Evolutionary conservation across 2,888 invertebrate genomes (phyloP), one percentile per base, ranked within the genome.

Genomic region (Azorinus chamasolen): DNA sequence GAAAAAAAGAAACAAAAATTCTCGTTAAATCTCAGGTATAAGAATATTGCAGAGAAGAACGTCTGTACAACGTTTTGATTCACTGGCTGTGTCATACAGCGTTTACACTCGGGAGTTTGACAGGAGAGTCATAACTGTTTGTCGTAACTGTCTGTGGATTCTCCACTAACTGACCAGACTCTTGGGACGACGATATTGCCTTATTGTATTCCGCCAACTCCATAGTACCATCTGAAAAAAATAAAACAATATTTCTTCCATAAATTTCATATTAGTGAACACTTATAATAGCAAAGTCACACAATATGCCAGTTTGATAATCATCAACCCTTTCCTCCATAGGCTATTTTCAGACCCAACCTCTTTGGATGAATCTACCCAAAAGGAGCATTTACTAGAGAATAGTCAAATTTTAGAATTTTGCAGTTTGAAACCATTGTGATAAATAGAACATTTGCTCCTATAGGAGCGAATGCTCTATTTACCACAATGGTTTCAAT

Each of bases 221-320:
- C 82, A 89, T 83, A 24, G 88, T 88, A 55, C 88, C 89, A 72
- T 89, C 89, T 89, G 88, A 82, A 85, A 84, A 8, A 48, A 54
- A 78, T 53, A 75, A 65, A 57, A 69, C 16, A 61, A 39, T 51
- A n/a, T 8, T 8, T 45, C 8, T 51, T 16, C 51, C 6, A 6
- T 14, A 51, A 51, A 14, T 51, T 45, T 20, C 14, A 5, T 45
- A n/a, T n/a, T n/a, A n/a, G n/a, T n/a, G n/a, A n/a, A n/a, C n/a
- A n/a, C n/a, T n/a, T n/a, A n/a, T n/a, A n/a, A n/a, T n/a, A n/a
- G n/a, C n/a, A n/a, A n/a, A n/a, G n/a, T n/a, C n/a, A n/a, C n/a
- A n/a, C n/a, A n/a, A n/a, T n/a, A n/a, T n/a, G n/a, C n/a, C n/a
- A n/a, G n/a, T n/a, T n/a, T n/a, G n/a, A n/a, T n/a, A n/a, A n/a